Evolutionary conservation across 2,113 vertebrate genomes (phyloP), one percentile per base, ranked within the genome.

Genomic region (Megalops atlanticus): DNA sequence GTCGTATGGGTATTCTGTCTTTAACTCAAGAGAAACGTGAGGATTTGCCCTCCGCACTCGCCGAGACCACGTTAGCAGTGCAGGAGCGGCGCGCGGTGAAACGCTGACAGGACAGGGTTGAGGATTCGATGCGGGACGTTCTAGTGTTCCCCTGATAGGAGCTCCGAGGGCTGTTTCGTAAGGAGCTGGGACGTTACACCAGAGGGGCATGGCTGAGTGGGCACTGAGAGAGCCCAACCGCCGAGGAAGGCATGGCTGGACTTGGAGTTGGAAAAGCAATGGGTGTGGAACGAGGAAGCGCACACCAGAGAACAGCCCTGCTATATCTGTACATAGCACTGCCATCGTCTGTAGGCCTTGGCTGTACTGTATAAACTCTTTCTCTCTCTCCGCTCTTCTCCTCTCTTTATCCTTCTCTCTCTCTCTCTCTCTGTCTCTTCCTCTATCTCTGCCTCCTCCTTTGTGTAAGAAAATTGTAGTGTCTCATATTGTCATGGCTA

Each of bases 311-410:
- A 93, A 91, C 90, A 76, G 87, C 88, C 91, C 91, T 88, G 91
- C 91, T 92, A 90, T 91, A 92, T 88, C 90, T 92, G 92, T 92
- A 90, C 92, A 90, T 89, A 92, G 88, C 92, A 89, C 91, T 93
- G 92, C 93, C 92, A 91, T 90, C 91, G 90, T 90, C 93, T 88
- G 88, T 90, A 89, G 91, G 88, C 90, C 90, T 93, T 93, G 91
- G 90, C 92, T 92, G 80, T 90, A 85, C 91, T 27, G 58, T 31
- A 64, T 64, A n/a, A 27, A n/a, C 52, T 58, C 52, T n/a, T n/a
- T n/a, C n/a, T 58, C 52, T n/a, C 24, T 58, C 21, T 58, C 52
- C n/a, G 1, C n/a, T 18, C 18, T 24, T 58, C 52, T 52, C n/a
- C 16, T 58, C 52, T 58, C 8, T 64, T 18, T 16, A 21, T 64